Conservation (phyloP, 92 coral and sea anemone species). For the Siderastrea radians region DNA sequence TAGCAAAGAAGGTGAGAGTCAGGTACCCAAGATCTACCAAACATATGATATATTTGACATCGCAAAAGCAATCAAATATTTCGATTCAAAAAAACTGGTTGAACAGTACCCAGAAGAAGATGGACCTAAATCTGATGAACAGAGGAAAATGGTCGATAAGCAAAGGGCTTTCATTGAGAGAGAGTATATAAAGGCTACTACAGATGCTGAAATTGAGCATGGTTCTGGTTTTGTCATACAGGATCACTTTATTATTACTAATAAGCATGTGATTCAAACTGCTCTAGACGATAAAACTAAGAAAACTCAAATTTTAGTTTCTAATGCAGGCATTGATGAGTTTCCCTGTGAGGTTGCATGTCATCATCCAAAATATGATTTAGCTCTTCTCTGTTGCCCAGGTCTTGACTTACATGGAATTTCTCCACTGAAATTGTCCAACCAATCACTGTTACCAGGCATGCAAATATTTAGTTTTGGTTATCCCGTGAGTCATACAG, state of each 20-base stretch:
- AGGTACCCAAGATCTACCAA: neutral
- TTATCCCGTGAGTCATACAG: slow-evolving; percentile 23
- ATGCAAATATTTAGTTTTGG: slow-evolving; percentile 18
- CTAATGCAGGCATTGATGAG: slow-evolving; percentile 5
- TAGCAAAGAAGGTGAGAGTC: neutral
- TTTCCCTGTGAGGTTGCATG: neutral
- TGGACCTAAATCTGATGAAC: neutral
- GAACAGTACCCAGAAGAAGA: neutral
- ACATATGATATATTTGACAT: slow-evolving; percentile 16
- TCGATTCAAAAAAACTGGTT: neutral
- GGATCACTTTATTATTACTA: slow-evolving; percentile 4
- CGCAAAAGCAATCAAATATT: neutral
- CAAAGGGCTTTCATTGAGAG: neutral
- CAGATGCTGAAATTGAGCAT: slow-evolving; percentile 10
- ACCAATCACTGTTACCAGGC: slow-evolving; percentile 3
- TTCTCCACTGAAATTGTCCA: slow-evolving; percentile 6
- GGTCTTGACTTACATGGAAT: neutral
- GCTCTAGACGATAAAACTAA: neutral
- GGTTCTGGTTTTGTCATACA: slow-evolving; percentile 20
- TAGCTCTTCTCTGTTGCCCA: slow-evolving; percentile 12
- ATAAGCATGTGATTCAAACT: slow-evolving; percentile 14
- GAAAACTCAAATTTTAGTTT: neutral
- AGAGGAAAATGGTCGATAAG: neutral
- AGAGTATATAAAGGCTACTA: neutral
- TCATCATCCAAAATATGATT: neutral